A percentile compares a stretch with the other conserved stretches of the same genome.
These are phyloP conservation scores for Rhamnusium bicolor DNA, from an alignment of 2,888 invertebrate genomes.

Conservation along the genomic window DNA sequence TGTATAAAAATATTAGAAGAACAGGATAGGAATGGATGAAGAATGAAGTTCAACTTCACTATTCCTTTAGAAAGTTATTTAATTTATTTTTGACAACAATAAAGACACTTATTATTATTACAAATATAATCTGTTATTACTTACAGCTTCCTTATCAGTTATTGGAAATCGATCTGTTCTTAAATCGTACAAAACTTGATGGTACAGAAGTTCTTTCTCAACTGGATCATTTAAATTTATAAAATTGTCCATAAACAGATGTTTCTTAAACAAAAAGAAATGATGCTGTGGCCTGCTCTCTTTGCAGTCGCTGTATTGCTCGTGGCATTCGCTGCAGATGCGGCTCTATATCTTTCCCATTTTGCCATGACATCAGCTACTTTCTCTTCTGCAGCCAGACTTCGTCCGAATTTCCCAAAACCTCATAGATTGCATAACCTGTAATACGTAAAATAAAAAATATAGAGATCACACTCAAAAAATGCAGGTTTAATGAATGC, in stretches of 20 bases:
- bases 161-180: slow-evolving; percentile 94
- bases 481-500: no score
- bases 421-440: slow-evolving; percentile 95
- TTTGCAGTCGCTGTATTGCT: slow-evolving; percentile 66
- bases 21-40: no score
- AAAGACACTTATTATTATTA: no score
- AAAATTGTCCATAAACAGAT: slow-evolving; percentile 85
- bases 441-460: no score
- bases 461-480: no score
- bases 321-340: slow-evolving; percentile 75
- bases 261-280: slow-evolving; percentile 86
- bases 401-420: slow-evolving; percentile 91
- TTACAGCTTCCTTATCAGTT: slow-evolving; percentile 94
- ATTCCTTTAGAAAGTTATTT: no score
- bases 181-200: slow-evolving; percentile 92
- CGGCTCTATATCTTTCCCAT: slow-evolving; percentile 89
- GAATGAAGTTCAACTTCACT: no score
- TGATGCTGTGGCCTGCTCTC: slow-evolving; percentile 74
- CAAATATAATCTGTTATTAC: slow-evolving; percentile 70
- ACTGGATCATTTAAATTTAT: slow-evolving; percentile 88
- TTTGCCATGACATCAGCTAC: slow-evolving; percentile 95
- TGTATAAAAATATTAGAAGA: no score
- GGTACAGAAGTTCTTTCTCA: slow-evolving; percentile 94
- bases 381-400: slow-evolving; percentile 88
- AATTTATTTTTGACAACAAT: no score